Evolutionary conservation across 2,797 vertebrate genomes (phyloP).

Genomic region (Epinephelus coioides): DNA sequence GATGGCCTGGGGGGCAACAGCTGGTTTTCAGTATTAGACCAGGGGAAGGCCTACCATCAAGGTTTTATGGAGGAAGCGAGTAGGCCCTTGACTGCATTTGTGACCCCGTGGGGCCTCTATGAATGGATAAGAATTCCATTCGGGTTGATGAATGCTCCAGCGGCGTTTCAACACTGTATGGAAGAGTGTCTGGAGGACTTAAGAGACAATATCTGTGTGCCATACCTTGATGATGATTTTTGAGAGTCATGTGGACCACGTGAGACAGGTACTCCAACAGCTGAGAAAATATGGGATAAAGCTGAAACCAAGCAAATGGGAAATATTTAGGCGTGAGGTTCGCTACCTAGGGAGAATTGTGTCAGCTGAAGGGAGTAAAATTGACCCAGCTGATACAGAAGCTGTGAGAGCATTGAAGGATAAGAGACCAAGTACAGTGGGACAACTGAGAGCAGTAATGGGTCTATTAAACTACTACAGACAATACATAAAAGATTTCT

Average conservation of each 20-base stretch:
- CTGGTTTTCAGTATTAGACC: too few species aligned
- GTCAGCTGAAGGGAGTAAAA: too few species aligned
- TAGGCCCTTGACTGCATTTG: slow-evolving; percentile 4
- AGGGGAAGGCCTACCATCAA: too few species aligned
- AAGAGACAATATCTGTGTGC: neutral
- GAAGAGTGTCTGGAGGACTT: neutral
- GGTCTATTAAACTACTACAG: too few species aligned
- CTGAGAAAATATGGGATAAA: neutral
- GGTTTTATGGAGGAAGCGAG: neutral
- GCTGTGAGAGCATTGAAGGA: too few species aligned
- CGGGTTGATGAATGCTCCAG: neutral
- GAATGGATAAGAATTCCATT: neutral
- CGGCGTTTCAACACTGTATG: neutral
- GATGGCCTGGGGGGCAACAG: too few species aligned
- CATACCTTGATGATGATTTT: neutral
- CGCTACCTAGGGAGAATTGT: too few species aligned
- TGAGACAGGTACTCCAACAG: neutral
- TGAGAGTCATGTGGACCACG: neutral
- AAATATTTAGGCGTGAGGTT: too few species aligned
- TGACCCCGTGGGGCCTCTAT: neutral
- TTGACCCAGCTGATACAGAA: too few species aligned
- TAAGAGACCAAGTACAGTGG: too few species aligned
- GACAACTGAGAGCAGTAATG: too few species aligned
- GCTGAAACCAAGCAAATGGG: neutral
- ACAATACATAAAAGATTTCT: too few species aligned